These are phyloP conservation scores for Zaprionus nigranus DNA, from an alignment of 1,140 invertebrate genomes.

Conservation along the genomic window DNA sequence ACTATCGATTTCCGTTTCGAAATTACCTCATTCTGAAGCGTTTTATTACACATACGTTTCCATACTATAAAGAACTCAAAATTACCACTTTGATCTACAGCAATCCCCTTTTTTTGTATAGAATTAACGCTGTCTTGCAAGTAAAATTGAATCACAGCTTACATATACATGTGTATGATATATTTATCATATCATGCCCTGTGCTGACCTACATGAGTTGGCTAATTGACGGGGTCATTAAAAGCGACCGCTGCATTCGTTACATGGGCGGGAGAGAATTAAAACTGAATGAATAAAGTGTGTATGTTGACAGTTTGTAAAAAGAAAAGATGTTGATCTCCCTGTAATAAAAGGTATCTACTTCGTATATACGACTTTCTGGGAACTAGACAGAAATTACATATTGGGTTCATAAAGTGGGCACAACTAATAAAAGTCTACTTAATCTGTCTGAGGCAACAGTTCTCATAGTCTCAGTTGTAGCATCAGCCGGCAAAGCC, in stretches of 20 bases:
- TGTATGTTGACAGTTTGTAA: constrained; percentile 3
- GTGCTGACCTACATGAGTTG: constrained; percentile 5
- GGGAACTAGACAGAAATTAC: not conserved
- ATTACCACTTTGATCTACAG: not conserved
- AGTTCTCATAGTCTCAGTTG: not conserved
- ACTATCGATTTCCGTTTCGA: not conserved
- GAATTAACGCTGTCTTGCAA: not conserved
- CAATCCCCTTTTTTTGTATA: not conserved
- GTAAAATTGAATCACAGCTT: constrained; percentile 2
- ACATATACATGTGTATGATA: not conserved
- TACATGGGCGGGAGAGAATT: not conserved
- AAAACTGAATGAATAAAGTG: not conserved
- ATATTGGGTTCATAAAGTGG: not conserved
- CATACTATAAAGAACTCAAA: not conserved
- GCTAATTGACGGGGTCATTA: constrained; percentile 5
- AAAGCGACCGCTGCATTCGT: not conserved
- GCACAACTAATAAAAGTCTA: constrained; percentile 2
- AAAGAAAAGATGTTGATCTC: not conserved
- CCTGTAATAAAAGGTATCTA: not conserved
- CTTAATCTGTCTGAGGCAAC: not conserved
- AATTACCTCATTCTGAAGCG: not conserved
- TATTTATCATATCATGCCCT: not conserved
- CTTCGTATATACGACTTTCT: not conserved
- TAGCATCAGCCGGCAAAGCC: not conserved
- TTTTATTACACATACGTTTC: not conserved